These are phyloP conservation scores for Archocentrus centrarchus DNA, from an alignment of 2,113 vertebrate species.

Conservation along the genomic window DNA sequence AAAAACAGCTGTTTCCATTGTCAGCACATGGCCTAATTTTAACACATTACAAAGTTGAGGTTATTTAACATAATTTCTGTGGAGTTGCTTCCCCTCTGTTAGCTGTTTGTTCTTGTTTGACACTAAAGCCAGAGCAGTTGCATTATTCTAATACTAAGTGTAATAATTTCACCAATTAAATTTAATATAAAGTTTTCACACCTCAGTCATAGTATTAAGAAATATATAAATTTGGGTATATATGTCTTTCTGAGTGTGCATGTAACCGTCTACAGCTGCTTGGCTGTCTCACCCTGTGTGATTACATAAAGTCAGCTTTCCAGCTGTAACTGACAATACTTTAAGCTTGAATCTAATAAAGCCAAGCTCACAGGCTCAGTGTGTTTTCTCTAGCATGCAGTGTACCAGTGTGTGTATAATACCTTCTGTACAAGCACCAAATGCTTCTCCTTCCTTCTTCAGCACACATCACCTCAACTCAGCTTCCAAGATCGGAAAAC, in stretches of 20 bases:
- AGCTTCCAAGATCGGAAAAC: constrained; percentile 41
- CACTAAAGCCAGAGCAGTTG: background rate
- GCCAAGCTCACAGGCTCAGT: constrained; percentile 66
- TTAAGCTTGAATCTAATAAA: constrained; percentile 73
- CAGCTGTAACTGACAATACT: constrained; percentile 66
- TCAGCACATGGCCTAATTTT: background rate
- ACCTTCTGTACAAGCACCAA: constrained; percentile 64
- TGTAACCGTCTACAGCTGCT: constrained; percentile 36
- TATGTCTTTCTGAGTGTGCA: background rate
- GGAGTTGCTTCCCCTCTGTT: background rate
- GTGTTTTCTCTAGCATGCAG: constrained; percentile 71
- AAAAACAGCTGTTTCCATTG: background rate
- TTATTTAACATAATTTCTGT: background rate
- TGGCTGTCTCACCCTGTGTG: constrained; percentile 50
- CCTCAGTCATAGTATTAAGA: background rate
- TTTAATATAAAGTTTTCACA: background rate
- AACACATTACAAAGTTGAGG: background rate
- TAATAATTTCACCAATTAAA: background rate
- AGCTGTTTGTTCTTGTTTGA: background rate
- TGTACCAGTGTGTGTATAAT: constrained; percentile 69
- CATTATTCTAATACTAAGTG: background rate
- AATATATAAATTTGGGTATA: background rate
- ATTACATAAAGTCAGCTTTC: constrained; percentile 63
- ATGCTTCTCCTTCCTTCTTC: constrained; percentile 28
- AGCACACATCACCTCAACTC: constrained; percentile 44